Base-by-base conservation (phyloP, 1,140 invertebrate species). In the Contarinia nasturtii region DNA sequence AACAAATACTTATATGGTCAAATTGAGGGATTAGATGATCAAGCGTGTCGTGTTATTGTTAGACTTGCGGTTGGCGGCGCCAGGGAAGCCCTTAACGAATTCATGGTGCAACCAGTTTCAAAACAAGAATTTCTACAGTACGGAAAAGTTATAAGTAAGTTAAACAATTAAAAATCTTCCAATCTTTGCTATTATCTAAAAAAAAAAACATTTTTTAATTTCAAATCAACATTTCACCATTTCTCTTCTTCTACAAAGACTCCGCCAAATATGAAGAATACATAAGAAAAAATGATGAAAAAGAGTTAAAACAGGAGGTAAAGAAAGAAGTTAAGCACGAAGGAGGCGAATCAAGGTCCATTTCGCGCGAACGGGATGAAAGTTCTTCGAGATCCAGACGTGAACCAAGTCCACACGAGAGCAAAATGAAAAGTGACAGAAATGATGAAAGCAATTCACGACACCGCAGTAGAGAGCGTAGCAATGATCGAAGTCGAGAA, bases 21-120 rank as follows among this genome's bases (percentile, higher is more conserved):
- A 76, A 73, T 93, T 17, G 73, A 84, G 57, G 83, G 85, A 21
- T 73, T 92, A 50, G 85, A 92, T 67, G 87, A 91, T 55, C 82
- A 88, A 53, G 79, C 79, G 49, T 80, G 80, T 1, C 68, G 87
- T 48, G 68, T 88, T 10, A 77, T 87, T 57, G 71, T 93, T 0
- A 86, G 85, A 69, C 68, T 90, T 50, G 68, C 81, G 17, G 65
- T 88, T 2, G 76, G 74, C 48, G 76, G 77, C 43, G 64, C 77
- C 57, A 74, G 69, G 17, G 67, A 83, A 36, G 79, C 78, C 22
- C 61, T 91, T 11, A 82, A 77, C 60, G 86, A 92, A 65, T 79
- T 77, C 52, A 71, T 78, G 59, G 70, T 92, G 49, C 68, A 78
- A 54, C 69, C 82, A 0, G 82, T 93, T 2, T 73, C 77, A 0